Evolutionary conservation across 2,888 invertebrate species (phyloP).

Genomic region (Lamellibrachia columna): DNA sequence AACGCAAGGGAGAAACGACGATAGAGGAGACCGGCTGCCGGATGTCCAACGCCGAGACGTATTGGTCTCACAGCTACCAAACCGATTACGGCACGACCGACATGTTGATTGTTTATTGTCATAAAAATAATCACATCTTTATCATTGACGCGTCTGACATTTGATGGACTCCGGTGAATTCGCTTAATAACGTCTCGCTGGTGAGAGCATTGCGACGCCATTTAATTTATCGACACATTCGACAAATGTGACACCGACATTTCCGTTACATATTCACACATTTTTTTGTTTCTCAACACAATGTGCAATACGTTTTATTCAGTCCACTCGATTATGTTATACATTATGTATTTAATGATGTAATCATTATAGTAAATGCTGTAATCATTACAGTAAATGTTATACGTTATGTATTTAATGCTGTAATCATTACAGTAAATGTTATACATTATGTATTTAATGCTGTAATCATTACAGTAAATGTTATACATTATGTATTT

Average conservation of each 20-base stretch:
- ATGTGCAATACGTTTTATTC: no score
- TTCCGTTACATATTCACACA: neutral
- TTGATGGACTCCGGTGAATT: neutral
- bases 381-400: no score
- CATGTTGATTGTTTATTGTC: neutral
- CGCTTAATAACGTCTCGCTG: neutral
- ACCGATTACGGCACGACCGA: neutral
- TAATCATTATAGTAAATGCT: neutral
- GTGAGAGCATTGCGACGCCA: neutral
- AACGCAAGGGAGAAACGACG: no score
- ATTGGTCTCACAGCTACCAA: neutral
- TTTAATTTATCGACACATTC: neutral
- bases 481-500: no score
- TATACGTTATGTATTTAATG: no score
- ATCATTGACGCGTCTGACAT: neutral
- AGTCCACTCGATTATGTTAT: no score
- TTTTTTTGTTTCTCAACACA: neutral
- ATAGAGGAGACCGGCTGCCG: neutral
- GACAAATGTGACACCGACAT: neutral
- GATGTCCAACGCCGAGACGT: neutral
- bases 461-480: no score
- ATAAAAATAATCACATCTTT: neutral
- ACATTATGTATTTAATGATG: neutral
- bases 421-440: no score
- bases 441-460: no score